These are phyloP conservation scores for Volucella zonaria DNA, from an alignment of 2,888 invertebrate genomes.

Conservation along the genomic window DNA sequence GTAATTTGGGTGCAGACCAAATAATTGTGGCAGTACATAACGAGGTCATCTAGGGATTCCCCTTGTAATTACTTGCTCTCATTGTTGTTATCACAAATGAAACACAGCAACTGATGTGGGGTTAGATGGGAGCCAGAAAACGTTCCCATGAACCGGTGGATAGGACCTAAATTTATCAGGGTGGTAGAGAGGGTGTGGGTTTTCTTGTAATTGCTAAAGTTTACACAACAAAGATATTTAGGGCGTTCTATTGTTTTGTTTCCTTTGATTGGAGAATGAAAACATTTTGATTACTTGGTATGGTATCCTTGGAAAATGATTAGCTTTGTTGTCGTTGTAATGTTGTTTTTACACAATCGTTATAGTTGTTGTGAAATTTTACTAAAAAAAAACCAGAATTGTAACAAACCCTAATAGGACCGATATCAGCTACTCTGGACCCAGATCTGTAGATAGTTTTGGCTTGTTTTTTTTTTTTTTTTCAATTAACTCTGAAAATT, in stretches of 20 bases:
- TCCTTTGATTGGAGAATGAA: constrained; percentile 31
- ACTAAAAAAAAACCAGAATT: too few species aligned
- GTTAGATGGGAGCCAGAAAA: background rate
- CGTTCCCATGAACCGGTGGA: background rate
- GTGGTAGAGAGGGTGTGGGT: constrained; percentile 7
- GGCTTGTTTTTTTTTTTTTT: too few species aligned
- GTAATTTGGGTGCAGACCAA: constrained; percentile 74
- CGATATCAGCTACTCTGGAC: too few species aligned
- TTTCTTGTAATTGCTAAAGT: constrained; percentile 68
- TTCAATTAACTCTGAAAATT: too few species aligned
- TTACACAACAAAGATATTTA: constrained; percentile 62
- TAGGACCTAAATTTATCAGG: background rate
- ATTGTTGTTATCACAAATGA: constrained; percentile 57
- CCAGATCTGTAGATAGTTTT: too few species aligned
- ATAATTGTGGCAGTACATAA: constrained; percentile 69
- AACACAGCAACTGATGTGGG: constrained; percentile 3
- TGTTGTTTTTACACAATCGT: constrained; percentile 16
- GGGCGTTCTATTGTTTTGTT: constrained; percentile 54
- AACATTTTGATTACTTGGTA: constrained; percentile 46
- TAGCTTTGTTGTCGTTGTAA: constrained; percentile 43
- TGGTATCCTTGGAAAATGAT: constrained; percentile 57
- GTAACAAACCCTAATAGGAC: too few species aligned
- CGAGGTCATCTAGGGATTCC: constrained; percentile 65
- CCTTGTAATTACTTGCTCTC: constrained; percentile 71
- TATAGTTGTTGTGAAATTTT: background rate